Percentiles rank a stretch among this genome's conserved stretches.
Conservation (phyloP, 2,797 vertebrate genomes). For the Spea hammondii region DNA sequence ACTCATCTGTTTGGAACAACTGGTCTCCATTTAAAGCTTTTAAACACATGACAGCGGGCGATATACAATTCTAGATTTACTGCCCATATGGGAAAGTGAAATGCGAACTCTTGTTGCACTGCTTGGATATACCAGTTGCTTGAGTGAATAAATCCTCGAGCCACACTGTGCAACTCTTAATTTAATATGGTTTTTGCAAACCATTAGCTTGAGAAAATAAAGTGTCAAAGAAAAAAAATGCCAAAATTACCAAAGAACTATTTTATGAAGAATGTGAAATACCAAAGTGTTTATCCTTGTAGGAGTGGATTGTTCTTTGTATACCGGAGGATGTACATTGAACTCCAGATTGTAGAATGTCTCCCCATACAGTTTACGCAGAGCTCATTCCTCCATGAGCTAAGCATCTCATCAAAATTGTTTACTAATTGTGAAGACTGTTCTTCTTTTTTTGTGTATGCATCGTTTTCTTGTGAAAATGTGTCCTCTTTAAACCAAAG, state of each 20-base stretch:
- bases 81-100: not conserved
- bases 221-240: not conserved
- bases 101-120: not conserved
- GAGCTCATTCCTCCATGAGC: constrained; percentile 9
- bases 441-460: constrained; percentile 29
- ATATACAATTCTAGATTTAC: constrained; percentile 2
- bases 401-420: constrained; percentile 12
- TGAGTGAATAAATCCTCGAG: not conserved
- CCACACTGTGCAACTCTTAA: not conserved
- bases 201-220: not conserved
- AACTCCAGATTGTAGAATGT: constrained; percentile 38
- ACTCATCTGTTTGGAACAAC: not conserved
- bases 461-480: constrained; percentile 47
- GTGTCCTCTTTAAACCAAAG: constrained; percentile 50
- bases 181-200: too few species aligned
- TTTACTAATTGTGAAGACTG: constrained; percentile 34
- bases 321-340: constrained; percentile 20
- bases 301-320: constrained; percentile 26
- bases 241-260: constrained; percentile 49
- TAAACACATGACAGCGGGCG: not conserved
- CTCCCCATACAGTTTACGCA: constrained; percentile 18
- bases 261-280: constrained; percentile 42
- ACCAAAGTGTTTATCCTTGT: constrained; percentile 46
- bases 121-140: not conserved
- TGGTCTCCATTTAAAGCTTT: not conserved